Percentiles rank a stretch among this genome's conserved stretches.
Conservation (phyloP, 2,888 invertebrate species). For the Pachymerium ferrugineum region DNA sequence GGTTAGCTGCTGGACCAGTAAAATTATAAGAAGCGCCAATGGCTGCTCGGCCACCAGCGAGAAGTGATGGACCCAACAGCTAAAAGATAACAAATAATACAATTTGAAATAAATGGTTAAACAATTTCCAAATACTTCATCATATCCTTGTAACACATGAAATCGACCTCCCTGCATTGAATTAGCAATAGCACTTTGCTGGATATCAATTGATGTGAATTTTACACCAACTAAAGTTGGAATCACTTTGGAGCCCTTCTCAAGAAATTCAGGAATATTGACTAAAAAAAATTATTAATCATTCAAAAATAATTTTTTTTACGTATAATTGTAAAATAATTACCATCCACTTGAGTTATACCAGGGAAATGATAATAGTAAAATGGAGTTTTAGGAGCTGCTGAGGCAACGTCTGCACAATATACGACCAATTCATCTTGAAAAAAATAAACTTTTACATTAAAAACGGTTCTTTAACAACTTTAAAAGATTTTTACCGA, state of each 20-base stretch:
- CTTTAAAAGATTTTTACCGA: background rate
- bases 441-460: background rate
- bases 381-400: background rate
- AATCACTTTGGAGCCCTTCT: slow-evolving; percentile 57
- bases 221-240: slow-evolving; percentile 76
- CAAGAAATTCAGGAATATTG: slow-evolving; percentile 33
- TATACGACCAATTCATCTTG: background rate
- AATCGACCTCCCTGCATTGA: slow-evolving; percentile 53
- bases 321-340: too few relatives aligned
- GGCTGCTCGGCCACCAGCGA: slow-evolving; percentile 64
- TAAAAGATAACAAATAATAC: slow-evolving; percentile 42
- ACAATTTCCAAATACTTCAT: background rate
- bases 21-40: slow-evolving; percentile 67
- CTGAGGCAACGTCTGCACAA: background rate
- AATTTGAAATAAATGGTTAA: too few relatives aligned
- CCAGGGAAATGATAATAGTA: background rate
- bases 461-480: background rate
- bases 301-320: too few relatives aligned
- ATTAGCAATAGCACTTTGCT: slow-evolving; percentile 59
- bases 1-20: background rate
- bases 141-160: slow-evolving; percentile 39
- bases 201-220: slow-evolving; percentile 67
- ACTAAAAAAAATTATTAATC: background rate
- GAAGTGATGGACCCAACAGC: slow-evolving; percentile 62
- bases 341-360: background rate